Evolutionary conservation across 2,797 vertebrate genomes (phyloP).

Genomic region (Sarcoramphus papa): DNA sequence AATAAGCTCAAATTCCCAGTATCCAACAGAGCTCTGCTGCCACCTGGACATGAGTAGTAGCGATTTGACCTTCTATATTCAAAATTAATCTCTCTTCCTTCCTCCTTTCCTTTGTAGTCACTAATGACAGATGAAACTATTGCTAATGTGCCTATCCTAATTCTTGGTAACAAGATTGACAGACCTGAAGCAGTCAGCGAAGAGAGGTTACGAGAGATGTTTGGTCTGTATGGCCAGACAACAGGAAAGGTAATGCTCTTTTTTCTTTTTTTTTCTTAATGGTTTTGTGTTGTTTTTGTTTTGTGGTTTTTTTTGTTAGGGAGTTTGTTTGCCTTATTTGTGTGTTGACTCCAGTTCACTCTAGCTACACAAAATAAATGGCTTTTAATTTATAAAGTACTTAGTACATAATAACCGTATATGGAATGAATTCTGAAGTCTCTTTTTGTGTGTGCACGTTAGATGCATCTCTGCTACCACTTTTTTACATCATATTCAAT

Average conservation of each 20-base stretch:
- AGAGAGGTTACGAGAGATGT: slow-evolving; percentile 87
- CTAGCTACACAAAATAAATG: not conserved
- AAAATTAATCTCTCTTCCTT: not conserved
- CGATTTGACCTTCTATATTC: not conserved
- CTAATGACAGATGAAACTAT: slow-evolving; percentile 98
- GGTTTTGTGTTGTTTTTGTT: too few relatives aligned
- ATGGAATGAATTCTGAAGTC: not conserved
- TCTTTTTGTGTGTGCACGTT: not conserved
- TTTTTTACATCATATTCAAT: not conserved
- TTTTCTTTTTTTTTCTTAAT: not conserved
- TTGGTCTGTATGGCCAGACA: slow-evolving; percentile 93
- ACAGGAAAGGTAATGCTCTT: slow-evolving; percentile 86
- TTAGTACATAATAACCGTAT: not conserved
- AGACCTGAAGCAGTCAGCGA: slow-evolving; percentile 94
- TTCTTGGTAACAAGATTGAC: slow-evolving; percentile 98
- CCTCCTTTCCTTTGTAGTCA: slow-evolving; percentile 74
- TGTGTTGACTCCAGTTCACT: not conserved
- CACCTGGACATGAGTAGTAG: not conserved
- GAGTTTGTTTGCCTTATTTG: not conserved
- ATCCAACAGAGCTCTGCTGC: not conserved
- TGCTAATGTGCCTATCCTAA: slow-evolving; percentile 94
- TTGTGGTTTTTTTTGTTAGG: not conserved
- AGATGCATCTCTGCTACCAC: not conserved
- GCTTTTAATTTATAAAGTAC: not conserved
- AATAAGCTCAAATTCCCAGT: not conserved